phyloP scores from a whole-genome alignment of 2,888 invertebrate species.

The Amiota mariae region DNA sequence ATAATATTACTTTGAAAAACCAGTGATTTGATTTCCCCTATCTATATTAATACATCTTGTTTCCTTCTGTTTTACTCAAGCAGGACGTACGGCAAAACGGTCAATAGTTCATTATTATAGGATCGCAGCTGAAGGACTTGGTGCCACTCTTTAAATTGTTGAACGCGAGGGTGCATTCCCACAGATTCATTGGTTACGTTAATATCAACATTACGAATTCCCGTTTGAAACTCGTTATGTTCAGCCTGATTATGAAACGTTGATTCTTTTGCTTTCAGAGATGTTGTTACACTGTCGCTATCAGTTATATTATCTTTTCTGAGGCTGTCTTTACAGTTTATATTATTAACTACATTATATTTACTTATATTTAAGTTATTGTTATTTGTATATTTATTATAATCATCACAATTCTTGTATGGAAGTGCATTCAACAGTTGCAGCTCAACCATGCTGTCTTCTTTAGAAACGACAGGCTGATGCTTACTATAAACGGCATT shows the following conservation, averaged over 20 bases:
- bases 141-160: constrained; percentile 91
- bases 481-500: constrained; percentile 58
- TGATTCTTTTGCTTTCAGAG: neutral
- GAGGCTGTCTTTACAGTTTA: neutral
- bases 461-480: constrained; percentile 32
- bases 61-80: constrained; percentile 80
- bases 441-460: constrained; percentile 33
- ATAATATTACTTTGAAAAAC: neutral
- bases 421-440: constrained; percentile 40
- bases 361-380: constrained; percentile 23
- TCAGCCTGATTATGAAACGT: constrained; percentile 21
- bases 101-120: constrained; percentile 84
- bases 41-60: too few relatives aligned
- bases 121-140: constrained; percentile 85
- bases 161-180: constrained; percentile 51
- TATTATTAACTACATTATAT: constrained; percentile 25
- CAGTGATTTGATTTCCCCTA: too few relatives aligned
- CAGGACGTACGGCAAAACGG: constrained; percentile 97
- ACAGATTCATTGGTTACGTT: constrained; percentile 53
- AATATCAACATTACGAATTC: constrained; percentile 57
- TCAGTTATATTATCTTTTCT: constrained; percentile 6
- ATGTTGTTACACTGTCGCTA: constrained; percentile 28
- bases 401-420: constrained; percentile 58
- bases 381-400: constrained; percentile 40
- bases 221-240: constrained; percentile 61